These are phyloP conservation scores for Enteromius radiatus DNA, from an alignment of 2,797 vertebrate genomes.

Conservation along the genomic window DNA sequence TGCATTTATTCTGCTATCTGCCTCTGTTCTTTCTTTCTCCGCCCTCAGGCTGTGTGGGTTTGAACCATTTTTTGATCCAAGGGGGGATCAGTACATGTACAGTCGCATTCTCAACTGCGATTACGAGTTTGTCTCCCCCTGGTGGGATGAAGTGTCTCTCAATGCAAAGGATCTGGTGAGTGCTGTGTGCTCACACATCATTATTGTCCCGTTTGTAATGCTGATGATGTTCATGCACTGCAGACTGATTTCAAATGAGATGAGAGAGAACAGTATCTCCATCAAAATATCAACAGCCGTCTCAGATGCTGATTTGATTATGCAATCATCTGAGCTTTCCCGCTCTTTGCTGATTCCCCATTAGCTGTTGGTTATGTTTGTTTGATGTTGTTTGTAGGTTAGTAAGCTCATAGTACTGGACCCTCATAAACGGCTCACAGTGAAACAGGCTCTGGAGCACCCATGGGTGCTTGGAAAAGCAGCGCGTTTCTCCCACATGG, in stretches of 20 bases:
- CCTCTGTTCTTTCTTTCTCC: slow-evolving; percentile 31
- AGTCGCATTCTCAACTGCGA: slow-evolving; percentile 88
- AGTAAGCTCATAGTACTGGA: slow-evolving; percentile 86
- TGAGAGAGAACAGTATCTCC: neutral
- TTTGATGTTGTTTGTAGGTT: slow-evolving; percentile 73
- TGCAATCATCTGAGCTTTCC: neutral
- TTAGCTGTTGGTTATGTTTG: slow-evolving; percentile 12
- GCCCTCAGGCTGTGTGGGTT: slow-evolving; percentile 85
- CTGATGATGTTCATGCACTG: neutral
- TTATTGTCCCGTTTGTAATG: neutral
- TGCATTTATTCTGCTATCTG: slow-evolving; percentile 31
- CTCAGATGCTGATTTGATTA: slow-evolving; percentile 17
- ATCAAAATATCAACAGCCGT: neutral
- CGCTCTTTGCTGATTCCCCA: neutral
- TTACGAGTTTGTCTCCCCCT: slow-evolving; percentile 87
- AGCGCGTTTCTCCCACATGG: slow-evolving; percentile 89
- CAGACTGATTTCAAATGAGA: neutral
- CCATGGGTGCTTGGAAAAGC: slow-evolving; percentile 89
- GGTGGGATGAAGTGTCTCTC: slow-evolving; percentile 90
- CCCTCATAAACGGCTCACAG: slow-evolving; percentile 83
- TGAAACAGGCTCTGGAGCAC: slow-evolving; percentile 83
- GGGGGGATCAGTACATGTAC: slow-evolving; percentile 91
- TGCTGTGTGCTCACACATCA: neutral
- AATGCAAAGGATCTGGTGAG: slow-evolving; percentile 92
- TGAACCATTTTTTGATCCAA: slow-evolving; percentile 88